phyloP scores from a whole-genome alignment of 2,888 invertebrate species.

The Amblyjoppa proteus region DNA sequence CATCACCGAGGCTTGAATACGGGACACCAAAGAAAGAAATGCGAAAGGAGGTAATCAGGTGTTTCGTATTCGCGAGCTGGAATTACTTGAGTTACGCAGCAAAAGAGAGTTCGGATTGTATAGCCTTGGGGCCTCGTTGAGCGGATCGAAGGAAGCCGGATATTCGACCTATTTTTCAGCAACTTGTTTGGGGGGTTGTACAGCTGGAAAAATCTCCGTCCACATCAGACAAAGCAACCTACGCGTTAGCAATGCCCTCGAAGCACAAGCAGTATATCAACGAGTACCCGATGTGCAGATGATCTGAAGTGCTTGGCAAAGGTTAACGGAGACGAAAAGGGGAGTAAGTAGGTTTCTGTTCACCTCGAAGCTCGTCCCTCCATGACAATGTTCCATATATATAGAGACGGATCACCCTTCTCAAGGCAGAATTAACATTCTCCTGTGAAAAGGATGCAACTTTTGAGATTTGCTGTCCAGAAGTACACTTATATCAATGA shows the following conservation, averaged over 20 bases:
- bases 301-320: slow-evolving; percentile 3
- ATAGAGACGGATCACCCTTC: neutral
- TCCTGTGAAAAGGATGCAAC: neutral
- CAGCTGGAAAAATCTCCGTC: neutral
- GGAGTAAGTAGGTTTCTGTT: neutral
- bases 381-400: neutral
- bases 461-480: neutral
- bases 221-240: neutral
- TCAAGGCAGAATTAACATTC: neutral
- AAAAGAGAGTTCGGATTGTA: neutral
- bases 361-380: slow-evolving; percentile 3
- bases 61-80: neutral
- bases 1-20: neutral
- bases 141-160: neutral
- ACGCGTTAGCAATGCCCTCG: slow-evolving; percentile 1
- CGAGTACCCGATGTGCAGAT: slow-evolving; percentile 22
- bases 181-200: neutral
- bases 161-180: slow-evolving; percentile 15
- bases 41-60: neutral
- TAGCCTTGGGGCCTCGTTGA: neutral
- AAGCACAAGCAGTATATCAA: neutral
- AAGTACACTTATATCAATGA: too few species aligned
- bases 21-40: neutral
- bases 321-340: slow-evolving; percentile 2
- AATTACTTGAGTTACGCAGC: neutral